Percentiles rank a stretch among this genome's conserved stretches.
Evolutionary conservation across 2,797 vertebrate species (phyloP).

Genomic region (Molothrus ater): DNA sequence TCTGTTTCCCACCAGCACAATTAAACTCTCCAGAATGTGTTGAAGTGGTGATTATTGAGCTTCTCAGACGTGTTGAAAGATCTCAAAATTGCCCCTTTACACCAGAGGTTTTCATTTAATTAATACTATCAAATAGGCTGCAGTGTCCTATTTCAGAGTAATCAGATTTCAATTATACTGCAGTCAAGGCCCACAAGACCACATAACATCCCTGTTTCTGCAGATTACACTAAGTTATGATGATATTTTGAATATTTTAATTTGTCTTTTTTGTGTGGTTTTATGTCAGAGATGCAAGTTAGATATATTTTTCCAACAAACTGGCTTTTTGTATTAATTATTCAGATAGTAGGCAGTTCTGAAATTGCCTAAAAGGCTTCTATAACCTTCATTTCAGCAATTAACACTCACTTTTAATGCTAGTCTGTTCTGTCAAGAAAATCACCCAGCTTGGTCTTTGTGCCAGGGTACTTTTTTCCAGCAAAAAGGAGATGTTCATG

Average conservation of each 20-base stretch:
- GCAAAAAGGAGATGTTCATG: background rate
- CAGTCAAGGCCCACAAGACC: background rate
- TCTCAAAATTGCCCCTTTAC: slow-evolving; percentile 28
- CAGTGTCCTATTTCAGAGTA: slow-evolving; percentile 40
- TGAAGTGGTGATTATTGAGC: slow-evolving; percentile 36
- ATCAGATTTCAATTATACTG: slow-evolving; percentile 38
- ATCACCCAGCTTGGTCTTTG: background rate
- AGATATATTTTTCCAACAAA: background rate
- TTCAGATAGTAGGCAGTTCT: background rate
- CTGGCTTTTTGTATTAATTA: background rate
- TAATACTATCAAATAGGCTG: background rate
- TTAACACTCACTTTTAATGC: background rate
- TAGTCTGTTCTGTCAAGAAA: background rate
- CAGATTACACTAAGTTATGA: background rate
- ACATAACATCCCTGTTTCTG: background rate
- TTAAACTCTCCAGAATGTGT: background rate
- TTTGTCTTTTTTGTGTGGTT: background rate
- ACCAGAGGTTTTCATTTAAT: slow-evolving; percentile 48
- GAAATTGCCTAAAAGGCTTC: background rate
- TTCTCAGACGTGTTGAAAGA: background rate
- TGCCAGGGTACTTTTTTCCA: background rate
- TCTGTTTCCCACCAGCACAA: background rate
- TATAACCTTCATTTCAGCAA: background rate
- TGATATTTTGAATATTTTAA: background rate
- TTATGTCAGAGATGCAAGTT: background rate